Percentiles rank a stretch among this genome's conserved stretches.
Evolutionary conservation across 2,888 invertebrate species (phyloP).

Genomic region (Syrphus vitripennis): DNA sequence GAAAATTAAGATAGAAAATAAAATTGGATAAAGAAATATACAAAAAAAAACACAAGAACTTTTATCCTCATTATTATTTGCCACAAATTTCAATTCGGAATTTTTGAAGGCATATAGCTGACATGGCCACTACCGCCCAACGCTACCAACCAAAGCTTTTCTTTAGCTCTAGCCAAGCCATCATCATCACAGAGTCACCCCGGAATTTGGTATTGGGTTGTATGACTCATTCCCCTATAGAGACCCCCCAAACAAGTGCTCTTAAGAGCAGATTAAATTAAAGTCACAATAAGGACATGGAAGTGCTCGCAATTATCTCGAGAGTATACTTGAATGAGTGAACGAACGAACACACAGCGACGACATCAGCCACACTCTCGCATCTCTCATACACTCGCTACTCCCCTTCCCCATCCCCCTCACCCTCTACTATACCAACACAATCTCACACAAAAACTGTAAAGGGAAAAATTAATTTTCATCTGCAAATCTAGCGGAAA

Average conservation of each 20-base stretch:
- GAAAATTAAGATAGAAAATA: constrained; percentile 18
- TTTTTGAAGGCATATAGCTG: constrained; percentile 38
- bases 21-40: neutral
- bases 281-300: constrained; percentile 70
- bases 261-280: constrained; percentile 70
- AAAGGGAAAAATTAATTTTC: constrained; percentile 56
- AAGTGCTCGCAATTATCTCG: constrained; percentile 71
- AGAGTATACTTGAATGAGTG: constrained; percentile 63
- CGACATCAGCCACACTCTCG: neutral
- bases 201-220: neutral
- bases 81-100: constrained; percentile 48
- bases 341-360: constrained; percentile 32
- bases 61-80: constrained; percentile 55
- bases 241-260: constrained; percentile 34
- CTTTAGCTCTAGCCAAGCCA: neutral
- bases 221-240: neutral
- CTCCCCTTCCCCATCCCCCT: too few species aligned
- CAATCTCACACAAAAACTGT: neutral
- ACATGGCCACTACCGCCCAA: neutral
- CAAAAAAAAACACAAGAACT: constrained; percentile 24
- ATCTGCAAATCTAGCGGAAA: constrained; percentile 69
- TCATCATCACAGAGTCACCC: neutral
- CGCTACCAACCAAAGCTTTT: neutral
- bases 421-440: neutral
- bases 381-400: too few species aligned